Evolutionary conservation across 2,888 invertebrate species (phyloP), one percentile per base, ranked within the genome.

Genomic region (Ischnus inquisitorius): DNA sequence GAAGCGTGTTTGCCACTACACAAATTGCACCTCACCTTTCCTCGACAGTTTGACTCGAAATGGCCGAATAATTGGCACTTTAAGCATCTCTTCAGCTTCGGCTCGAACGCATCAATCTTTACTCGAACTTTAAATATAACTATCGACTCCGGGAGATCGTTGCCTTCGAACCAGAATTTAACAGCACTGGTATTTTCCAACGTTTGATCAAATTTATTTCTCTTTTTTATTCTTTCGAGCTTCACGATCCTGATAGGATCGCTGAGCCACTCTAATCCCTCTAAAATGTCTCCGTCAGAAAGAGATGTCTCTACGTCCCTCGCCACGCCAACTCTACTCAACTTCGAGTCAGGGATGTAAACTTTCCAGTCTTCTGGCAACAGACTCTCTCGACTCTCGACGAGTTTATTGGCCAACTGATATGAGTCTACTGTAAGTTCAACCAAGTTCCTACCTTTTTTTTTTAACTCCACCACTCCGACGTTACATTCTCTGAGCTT

Each of bases 281-380:
- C 46, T 4, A 43, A 12, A 28, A 78, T 78, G 1, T 78, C 78
- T 16, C n/a, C 10, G 2, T n/a, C 19, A 5, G 69, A 12, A 0
- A 60, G 34, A n/a, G 28, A 48, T 1, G 60, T 12, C 3, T 39
- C 46, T 0, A 78, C 62, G n/a, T 69, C 78, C 48, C 43, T 62
- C 0, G 57, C 69, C 0, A 78, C 39, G 0, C 64, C 64, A 0
- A 51, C 12, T n/a, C 69, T 60, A 1, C 28, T 25, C 2, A 79
- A 14, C 39, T 48, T 64, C 2, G n/a, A 51, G 39, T 72, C 71
- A 1, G 79, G 72, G 10, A 79, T 79, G 54, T 62, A 72, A 2
- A 71, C 65, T 22, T 14, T 46, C 64, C 79, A 79, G 6, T 28
- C 6, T 1, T n/a, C 5, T 1, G 64, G 71, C 0, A 71, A 39